phyloP scores from a whole-genome alignment of 1,140 invertebrate species.

The Ericerus pela region DNA sequence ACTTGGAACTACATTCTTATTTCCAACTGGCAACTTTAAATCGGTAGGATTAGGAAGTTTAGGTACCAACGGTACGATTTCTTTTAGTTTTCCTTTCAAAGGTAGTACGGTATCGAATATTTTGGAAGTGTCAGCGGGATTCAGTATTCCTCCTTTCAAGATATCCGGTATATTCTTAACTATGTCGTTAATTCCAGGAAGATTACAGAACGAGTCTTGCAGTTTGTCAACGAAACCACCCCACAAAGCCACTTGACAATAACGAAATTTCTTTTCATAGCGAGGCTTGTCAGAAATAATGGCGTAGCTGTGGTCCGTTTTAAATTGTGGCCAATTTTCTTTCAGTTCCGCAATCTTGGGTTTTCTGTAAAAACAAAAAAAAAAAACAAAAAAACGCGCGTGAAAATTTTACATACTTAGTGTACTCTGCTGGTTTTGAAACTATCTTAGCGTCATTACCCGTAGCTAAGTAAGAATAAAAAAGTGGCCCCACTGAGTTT shows the following conservation, averaged over 20 bases:
- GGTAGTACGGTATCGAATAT: too few relatives aligned
- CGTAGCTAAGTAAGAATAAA: too few relatives aligned
- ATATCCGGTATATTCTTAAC: slow-evolving; percentile 16
- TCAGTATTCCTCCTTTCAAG: slow-evolving; percentile 4
- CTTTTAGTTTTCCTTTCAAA: too few relatives aligned
- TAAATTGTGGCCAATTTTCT: slow-evolving; percentile 29
- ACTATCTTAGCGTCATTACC: too few relatives aligned
- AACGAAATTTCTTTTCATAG: slow-evolving; percentile 36
- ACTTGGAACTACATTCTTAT: too few relatives aligned
- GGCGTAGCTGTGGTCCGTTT: slow-evolving; percentile 34
- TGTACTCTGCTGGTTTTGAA: too few relatives aligned
- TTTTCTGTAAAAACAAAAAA: slow-evolving; percentile 18
- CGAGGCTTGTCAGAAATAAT: slow-evolving; percentile 35
- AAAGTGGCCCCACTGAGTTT: too few relatives aligned
- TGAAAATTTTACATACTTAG: neutral
- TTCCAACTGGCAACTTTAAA: too few relatives aligned
- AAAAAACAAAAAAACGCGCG: too few relatives aligned
- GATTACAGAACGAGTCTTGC: slow-evolving; percentile 28
- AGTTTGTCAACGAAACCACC: slow-evolving; percentile 37
- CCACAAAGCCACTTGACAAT: slow-evolving; percentile 45
- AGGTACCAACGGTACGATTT: too few relatives aligned
- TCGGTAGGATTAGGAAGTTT: too few relatives aligned
- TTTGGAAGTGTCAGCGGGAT: too few relatives aligned
- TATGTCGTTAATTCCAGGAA: slow-evolving; percentile 16
- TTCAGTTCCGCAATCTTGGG: slow-evolving; percentile 17